A percentile compares a stretch with the other conserved stretches of the same genome.
These are phyloP conservation scores for Zophobas morio DNA, from an alignment of 1,140 invertebrate genomes.

Conservation along the genomic window DNA sequence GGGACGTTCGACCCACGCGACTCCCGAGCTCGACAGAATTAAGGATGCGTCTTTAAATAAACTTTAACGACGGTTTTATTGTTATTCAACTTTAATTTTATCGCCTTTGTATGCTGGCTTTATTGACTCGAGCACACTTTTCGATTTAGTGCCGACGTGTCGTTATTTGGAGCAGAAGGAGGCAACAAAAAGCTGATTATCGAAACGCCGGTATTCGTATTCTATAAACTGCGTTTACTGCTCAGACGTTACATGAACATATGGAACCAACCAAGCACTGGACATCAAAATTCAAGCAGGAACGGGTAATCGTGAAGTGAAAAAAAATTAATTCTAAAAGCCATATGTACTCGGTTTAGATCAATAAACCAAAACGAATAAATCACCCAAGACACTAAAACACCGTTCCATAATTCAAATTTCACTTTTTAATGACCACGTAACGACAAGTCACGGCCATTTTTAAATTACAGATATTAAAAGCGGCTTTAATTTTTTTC, in stretches of 20 bases:
- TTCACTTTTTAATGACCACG: constrained; percentile 13
- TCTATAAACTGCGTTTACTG: too few species aligned
- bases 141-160: neutral
- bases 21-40: constrained; percentile 1
- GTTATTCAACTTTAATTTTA: constrained; percentile 36
- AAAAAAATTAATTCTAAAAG: too few species aligned
- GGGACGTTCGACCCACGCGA: constrained; percentile 2
- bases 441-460: constrained; percentile 3
- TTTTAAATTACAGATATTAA: constrained; percentile 19
- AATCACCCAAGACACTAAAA: too few species aligned
- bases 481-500: constrained; percentile 6
- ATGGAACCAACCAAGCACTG: too few species aligned
- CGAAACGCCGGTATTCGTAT: too few species aligned
- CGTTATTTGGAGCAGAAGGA: too few species aligned
- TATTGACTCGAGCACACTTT: constrained; percentile 35
- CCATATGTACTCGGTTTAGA: too few species aligned
- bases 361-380: too few species aligned
- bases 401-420: neutral
- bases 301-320: too few species aligned
- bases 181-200: too few species aligned
- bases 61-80: constrained; percentile 34
- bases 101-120: constrained; percentile 31
- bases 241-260: too few species aligned
- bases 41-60: constrained; percentile 42
- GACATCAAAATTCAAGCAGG: too few species aligned